Base-by-base conservation (phyloP, 2,113 vertebrate species). In the Stercorarius parasiticus region DNA sequence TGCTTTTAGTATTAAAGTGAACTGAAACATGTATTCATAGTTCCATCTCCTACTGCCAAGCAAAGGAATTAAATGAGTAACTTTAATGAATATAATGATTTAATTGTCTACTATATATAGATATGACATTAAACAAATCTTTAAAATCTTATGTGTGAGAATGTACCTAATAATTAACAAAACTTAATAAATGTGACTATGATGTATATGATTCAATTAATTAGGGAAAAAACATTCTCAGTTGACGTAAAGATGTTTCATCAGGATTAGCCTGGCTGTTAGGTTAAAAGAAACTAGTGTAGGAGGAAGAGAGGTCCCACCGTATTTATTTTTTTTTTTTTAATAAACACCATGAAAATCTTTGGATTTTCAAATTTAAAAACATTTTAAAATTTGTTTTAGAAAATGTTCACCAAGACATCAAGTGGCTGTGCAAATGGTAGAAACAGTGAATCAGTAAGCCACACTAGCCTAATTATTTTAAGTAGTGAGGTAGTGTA, bases 201-300 rank as follows among this genome's bases (percentile, higher is more conserved):
- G 64, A 93, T 91, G 66, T 92, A 92, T 69, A 85, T 94, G 84
- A 95, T 84, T 91, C 81, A 95, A 84, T 79, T 72, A 73, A 88
- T 96, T 97, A 93, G 55, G 76, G 74, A 89, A 88, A 87, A 95
- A 95, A 89, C 71, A 70, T 95, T 89, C 83, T 97, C 55, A 62
- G 40, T 64, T 83, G 88, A 93, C 81, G 40, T 53, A 84, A 93
- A 95, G 70, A 83, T 95, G 34, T 94, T 95, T 97, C 61, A 93
- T 73, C 47, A 62, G 71, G 47, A 93, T 93, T 88, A 74, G 50
- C 59, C 69, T 88, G 59, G 21, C 38, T 70, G 43, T 61, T 86
- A 85, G 65, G 83, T 96, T 88, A 34, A 82, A 96, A 95, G 69
- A 95, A 83, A 26, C 56, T 53, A 90, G 82, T 56, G 96, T 93